Conservation (phyloP, 2,888 invertebrate genomes). For the Tiliacea aurago region DNA sequence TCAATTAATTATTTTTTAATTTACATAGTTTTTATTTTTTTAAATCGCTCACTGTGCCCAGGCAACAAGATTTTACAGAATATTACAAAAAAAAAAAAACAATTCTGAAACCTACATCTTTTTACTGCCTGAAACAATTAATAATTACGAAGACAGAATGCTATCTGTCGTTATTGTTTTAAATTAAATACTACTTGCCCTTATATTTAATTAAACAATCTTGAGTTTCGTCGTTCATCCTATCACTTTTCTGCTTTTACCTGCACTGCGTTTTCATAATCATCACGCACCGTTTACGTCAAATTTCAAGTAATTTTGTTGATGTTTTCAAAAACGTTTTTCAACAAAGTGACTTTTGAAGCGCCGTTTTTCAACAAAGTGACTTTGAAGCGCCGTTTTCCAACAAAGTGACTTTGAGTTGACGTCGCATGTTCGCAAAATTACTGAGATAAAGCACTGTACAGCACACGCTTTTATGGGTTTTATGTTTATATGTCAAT, state of each 20-base stretch:
- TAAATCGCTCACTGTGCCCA: neutral
- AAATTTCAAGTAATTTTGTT: constrained; percentile 29
- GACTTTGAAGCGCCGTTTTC: constrained; percentile 8
- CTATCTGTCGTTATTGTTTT: no score
- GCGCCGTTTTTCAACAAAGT: constrained; percentile 15
- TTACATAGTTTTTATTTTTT: no score
- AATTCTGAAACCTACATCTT: neutral
- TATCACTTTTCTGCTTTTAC: constrained; percentile 70
- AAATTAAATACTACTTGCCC: no score
- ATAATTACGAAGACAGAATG: no score
- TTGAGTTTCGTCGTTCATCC: constrained; percentile 72
- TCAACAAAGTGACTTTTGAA: constrained; percentile 7
- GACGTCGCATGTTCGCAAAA: constrained; percentile 42
- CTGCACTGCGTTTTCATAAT: constrained; percentile 87
- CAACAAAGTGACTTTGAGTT: constrained; percentile 21
- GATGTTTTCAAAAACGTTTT: neutral
- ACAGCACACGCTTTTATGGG: constrained; percentile 69
- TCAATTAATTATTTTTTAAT: no score
- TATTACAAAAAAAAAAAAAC: neutral
- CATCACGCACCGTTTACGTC: constrained; percentile 83
- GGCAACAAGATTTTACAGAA: neutral
- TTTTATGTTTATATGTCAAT: constrained; percentile 7
- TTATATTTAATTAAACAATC: neutral
- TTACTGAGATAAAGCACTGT: constrained; percentile 55
- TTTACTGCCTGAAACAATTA: neutral